These are phyloP conservation scores for Chloroclysta siterata DNA, from an alignment of 2,888 invertebrate species.

Conservation along the genomic window DNA sequence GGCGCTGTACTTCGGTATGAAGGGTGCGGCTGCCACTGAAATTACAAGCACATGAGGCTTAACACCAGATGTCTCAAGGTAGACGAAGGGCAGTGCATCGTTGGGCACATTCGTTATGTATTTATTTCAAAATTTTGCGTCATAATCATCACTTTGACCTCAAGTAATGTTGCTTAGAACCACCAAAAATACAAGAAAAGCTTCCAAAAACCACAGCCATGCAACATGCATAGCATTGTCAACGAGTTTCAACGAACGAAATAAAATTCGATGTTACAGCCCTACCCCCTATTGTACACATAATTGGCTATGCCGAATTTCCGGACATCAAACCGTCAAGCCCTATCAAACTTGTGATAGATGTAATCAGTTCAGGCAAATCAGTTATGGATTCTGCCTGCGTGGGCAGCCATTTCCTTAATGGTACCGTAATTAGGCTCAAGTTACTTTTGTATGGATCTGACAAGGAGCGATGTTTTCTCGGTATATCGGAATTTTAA, in stretches of 20 bases:
- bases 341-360: slow-evolving; percentile 38
- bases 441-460: slow-evolving; percentile 26
- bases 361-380: slow-evolving; percentile 40
- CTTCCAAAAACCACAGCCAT: too few relatives aligned
- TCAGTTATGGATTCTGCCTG: slow-evolving; percentile 34
- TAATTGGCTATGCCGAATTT: slow-evolving; percentile 34
- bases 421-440: slow-evolving; percentile 25
- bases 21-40: too few relatives aligned
- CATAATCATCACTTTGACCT: too few relatives aligned
- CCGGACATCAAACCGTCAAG: slow-evolving; percentile 38
- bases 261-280: background rate
- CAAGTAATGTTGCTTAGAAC: too few relatives aligned
- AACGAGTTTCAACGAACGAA: too few relatives aligned
- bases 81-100: too few relatives aligned
- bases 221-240: background rate
- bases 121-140: too few relatives aligned
- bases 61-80: too few relatives aligned
- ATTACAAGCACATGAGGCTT: too few relatives aligned
- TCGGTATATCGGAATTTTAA: slow-evolving; percentile 19
- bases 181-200: too few relatives aligned
- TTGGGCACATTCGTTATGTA: too few relatives aligned
- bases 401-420: slow-evolving; percentile 33
- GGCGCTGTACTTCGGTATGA: too few relatives aligned
- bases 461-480: slow-evolving; percentile 26
- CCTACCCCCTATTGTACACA: slow-evolving; percentile 8